Evolutionary conservation across 2,888 invertebrate genomes (phyloP).

Genomic region (Heliconius erato): DNA sequence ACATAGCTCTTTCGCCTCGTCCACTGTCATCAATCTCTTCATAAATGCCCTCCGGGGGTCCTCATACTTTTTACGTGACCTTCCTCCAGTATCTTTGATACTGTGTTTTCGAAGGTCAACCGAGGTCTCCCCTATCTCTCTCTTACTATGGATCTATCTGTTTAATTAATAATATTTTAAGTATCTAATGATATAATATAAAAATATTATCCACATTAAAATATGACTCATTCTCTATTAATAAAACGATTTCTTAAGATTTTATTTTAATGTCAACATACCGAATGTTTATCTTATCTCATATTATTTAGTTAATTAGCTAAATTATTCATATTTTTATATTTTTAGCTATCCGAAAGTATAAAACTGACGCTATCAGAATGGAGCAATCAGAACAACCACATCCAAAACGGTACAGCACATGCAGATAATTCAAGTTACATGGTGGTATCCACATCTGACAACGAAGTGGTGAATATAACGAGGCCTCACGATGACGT

Average conservation of each 20-base stretch:
- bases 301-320: background rate
- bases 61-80: no score
- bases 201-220: background rate
- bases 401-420: constrained; percentile 67
- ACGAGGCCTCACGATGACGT: constrained; percentile 88
- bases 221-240: background rate
- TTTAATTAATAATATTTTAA: background rate
- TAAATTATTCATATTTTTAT: background rate
- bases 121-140: no score
- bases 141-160: background rate
- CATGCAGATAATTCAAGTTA: constrained; percentile 67
- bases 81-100: no score
- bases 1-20: no score
- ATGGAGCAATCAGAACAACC: constrained; percentile 72
- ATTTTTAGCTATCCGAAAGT: constrained; percentile 80
- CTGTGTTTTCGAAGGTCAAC: no score
- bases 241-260: background rate
- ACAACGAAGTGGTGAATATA: constrained; percentile 78
- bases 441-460: constrained; percentile 69
- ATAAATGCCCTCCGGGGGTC: no score
- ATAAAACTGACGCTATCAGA: constrained; percentile 81
- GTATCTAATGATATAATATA: background rate
- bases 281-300: background rate
- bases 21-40: no score
- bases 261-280: background rate